These are phyloP conservation scores for Heliconius ismenius DNA, from an alignment of 2,888 invertebrate species.

Conservation along the genomic window DNA sequence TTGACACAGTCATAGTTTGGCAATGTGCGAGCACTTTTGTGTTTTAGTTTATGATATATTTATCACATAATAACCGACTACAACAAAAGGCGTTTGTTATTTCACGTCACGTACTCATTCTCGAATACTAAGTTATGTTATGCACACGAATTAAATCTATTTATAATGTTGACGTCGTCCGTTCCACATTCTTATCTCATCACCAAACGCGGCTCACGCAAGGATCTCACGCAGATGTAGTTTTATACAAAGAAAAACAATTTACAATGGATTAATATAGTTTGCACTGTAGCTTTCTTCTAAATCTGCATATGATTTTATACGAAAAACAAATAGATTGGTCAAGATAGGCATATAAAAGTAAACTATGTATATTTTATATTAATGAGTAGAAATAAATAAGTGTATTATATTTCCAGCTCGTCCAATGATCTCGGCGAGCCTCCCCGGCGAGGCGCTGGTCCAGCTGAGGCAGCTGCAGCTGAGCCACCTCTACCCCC, in stretches of 20 bases:
- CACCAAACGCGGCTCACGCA: slow-evolving; percentile 56
- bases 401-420: slow-evolving; percentile 63
- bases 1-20: background rate
- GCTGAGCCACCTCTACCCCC: slow-evolving; percentile 81
- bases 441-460: slow-evolving; percentile 85
- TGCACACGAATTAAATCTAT: slow-evolving; percentile 74
- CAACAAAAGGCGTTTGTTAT: slow-evolving; percentile 50
- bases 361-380: background rate
- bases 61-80: slow-evolving; percentile 46
- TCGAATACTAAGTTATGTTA: slow-evolving; percentile 65
- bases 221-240: slow-evolving; percentile 63
- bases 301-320: background rate
- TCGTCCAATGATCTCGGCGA: slow-evolving; percentile 86
- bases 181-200: slow-evolving; percentile 77
- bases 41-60: slow-evolving; percentile 14
- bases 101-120: slow-evolving; percentile 61
- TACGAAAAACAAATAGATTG: background rate
- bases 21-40: background rate
- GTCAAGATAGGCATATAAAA: slow-evolving; percentile 19
- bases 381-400: background rate
- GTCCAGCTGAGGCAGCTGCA: slow-evolving; percentile 81
- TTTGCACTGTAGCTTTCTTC: background rate
- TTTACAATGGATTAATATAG: slow-evolving; percentile 5
- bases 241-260: slow-evolving; percentile 32
- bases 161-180: slow-evolving; percentile 76